A percentile compares a stretch with the other conserved stretches of the same genome.
Evolutionary conservation across 2,113 vertebrate genomes (phyloP).

Genomic region (Fregetta grallaria): DNA sequence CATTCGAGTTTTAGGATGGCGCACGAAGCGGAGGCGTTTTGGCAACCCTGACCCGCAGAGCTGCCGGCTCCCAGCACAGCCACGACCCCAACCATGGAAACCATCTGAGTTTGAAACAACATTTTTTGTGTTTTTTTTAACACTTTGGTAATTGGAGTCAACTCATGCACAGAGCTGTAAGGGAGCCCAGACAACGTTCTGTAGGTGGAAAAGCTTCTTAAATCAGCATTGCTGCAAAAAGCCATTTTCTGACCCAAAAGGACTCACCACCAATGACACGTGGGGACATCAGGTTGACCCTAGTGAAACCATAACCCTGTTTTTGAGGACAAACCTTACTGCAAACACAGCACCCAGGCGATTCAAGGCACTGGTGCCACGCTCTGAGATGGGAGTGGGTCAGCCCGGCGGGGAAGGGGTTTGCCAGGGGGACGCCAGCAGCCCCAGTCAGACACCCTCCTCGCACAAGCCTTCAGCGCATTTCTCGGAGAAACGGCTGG

Average conservation of each 20-base stretch:
- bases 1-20: fast-evolving
- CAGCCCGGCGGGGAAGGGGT: neutral
- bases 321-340: neutral
- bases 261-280: fast-evolving
- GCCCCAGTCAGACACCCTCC: neutral
- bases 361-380: fast-evolving
- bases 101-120: neutral
- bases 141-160: neutral
- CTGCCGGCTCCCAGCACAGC: neutral
- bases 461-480: fast-evolving
- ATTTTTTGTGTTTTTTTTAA: neutral
- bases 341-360: fast-evolving
- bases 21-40: fast-evolving
- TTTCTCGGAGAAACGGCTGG: neutral
- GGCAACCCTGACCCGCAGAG: neutral
- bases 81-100: neutral
- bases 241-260: neutral
- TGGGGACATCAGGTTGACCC: neutral
- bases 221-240: neutral
- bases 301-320: neutral
- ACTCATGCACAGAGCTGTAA: neutral
- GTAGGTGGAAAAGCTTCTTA: neutral
- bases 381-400: neutral
- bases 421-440: neutral
- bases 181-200: fast-evolving